phyloP scores from a whole-genome alignment of 2,113 vertebrate genomes.

The Microcebus ravelobensis region DNA sequence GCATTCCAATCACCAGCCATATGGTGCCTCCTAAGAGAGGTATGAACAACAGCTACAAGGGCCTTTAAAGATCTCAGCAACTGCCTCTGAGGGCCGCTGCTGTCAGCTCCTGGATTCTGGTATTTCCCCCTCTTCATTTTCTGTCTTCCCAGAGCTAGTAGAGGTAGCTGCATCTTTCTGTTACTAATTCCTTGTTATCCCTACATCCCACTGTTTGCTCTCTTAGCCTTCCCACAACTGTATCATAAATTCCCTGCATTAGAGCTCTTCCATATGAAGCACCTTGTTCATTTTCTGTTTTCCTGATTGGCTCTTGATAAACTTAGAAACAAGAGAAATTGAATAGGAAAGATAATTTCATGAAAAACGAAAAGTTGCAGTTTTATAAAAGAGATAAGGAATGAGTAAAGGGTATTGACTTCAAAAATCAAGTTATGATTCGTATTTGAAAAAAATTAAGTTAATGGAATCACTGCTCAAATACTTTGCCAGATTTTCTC shows the following conservation, averaged over 20 bases:
- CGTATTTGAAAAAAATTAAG: neutral
- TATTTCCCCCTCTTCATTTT: neutral
- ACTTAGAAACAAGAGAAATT: neutral
- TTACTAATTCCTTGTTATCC: neutral
- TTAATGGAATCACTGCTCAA: too few relatives aligned
- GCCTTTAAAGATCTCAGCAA: neutral
- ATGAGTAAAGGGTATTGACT: neutral
- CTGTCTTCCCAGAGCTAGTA: neutral
- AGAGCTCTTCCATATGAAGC: neutral
- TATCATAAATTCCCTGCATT: neutral
- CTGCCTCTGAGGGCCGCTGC: neutral
- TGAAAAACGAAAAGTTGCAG: neutral
- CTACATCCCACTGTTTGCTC: neutral
- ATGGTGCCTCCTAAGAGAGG: neutral
- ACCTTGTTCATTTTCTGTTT: neutral
- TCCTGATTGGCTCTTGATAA: neutral
- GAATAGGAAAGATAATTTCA: neutral
- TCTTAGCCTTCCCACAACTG: neutral
- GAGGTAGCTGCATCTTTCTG: neutral
- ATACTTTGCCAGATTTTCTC: neutral
- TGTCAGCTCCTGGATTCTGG: neutral
- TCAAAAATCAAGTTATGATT: neutral
- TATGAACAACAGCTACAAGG: too few relatives aligned
- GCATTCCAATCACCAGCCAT: neutral
- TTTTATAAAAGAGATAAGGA: neutral